Percentiles rank a stretch among this genome's conserved stretches.
These are phyloP conservation scores for Ceyx margarethae DNA, from an alignment of 2,113 vertebrate genomes.

Conservation along the genomic window DNA sequence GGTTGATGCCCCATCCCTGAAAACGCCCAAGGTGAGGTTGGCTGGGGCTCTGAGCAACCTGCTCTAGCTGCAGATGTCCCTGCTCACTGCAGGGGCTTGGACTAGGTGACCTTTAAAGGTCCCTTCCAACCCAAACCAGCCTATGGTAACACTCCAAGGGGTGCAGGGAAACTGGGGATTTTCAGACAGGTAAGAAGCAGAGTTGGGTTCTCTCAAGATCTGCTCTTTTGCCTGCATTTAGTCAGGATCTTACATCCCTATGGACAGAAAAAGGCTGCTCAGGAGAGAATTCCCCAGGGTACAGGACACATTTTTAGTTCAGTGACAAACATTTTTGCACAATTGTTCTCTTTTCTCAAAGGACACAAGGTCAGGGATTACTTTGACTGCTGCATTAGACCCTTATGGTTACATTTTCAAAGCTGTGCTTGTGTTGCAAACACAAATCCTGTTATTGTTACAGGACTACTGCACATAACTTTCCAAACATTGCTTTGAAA, in stretches of 20 bases:
- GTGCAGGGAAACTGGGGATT: neutral
- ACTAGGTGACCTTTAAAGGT: neutral
- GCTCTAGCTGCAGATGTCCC: neutral
- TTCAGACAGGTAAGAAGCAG: neutral
- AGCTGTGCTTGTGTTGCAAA: conserved; percentile 57
- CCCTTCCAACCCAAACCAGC: neutral
- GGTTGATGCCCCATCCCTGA: neutral
- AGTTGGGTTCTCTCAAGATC: neutral
- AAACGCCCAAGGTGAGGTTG: neutral
- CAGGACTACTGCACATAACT: conserved; percentile 68
- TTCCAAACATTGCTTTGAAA: conserved; percentile 66
- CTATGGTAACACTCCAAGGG: neutral
- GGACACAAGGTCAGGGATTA: conserved; percentile 34
- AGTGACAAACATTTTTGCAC: conserved; percentile 10
- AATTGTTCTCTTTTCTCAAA: conserved; percentile 23
- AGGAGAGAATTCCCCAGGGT: neutral
- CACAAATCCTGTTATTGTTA: conserved; percentile 68
- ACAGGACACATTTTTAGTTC: neutral
- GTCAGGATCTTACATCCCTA: neutral
- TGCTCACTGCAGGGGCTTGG: neutral
- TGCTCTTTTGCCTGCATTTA: conserved; percentile 14
- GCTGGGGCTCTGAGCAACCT: neutral
- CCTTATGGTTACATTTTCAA: conserved; percentile 60
- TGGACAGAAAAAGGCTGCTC: neutral
- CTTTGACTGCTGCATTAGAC: conserved; percentile 37